Conservation (phyloP, 2,888 invertebrate genomes). For the Megastigmus dorsalis region DNA sequence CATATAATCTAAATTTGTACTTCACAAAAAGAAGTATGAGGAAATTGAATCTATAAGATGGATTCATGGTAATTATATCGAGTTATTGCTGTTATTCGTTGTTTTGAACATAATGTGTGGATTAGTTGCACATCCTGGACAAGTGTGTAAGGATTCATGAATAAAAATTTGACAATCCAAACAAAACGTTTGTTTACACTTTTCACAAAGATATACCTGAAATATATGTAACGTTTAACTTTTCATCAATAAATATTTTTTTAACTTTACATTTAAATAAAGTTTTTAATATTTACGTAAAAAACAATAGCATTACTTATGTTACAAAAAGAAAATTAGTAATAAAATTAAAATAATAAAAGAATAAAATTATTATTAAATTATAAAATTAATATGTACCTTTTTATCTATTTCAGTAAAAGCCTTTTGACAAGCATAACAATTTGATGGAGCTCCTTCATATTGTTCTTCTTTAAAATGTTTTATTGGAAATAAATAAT, state of each 20-base stretch:
- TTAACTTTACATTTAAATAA: slow-evolving; percentile 8
- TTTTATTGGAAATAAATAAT: slow-evolving; percentile 95
- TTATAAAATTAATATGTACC: too few species aligned
- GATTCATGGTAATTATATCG: slow-evolving; percentile 31
- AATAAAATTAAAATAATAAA: neutral
- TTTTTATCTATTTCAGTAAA: slow-evolving; percentile 84
- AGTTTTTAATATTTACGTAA: too few species aligned
- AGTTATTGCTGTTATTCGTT: slow-evolving; percentile 42
- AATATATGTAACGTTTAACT: slow-evolving; percentile 63
- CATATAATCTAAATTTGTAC: slow-evolving; percentile 30
- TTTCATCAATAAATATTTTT: too few species aligned
- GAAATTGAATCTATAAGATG: slow-evolving; percentile 18
- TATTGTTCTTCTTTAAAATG: slow-evolving; percentile 85
- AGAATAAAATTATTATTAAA: neutral
- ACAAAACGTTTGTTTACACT: slow-evolving; percentile 89
- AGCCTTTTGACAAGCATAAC: slow-evolving; percentile 85
- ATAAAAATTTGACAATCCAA: slow-evolving; percentile 97
- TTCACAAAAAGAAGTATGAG: slow-evolving; percentile 39
- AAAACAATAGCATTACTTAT: neutral
- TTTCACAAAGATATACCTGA: slow-evolving; percentile 87
- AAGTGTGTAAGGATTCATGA: slow-evolving; percentile 94
- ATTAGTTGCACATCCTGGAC: slow-evolving; percentile 95
- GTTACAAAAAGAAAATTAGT: neutral
- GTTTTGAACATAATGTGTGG: slow-evolving; percentile 74
- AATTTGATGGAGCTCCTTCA: slow-evolving; percentile 78